Evolutionary conservation across 2,797 vertebrate species (phyloP).

Genomic region (Gila robusta): DNA sequence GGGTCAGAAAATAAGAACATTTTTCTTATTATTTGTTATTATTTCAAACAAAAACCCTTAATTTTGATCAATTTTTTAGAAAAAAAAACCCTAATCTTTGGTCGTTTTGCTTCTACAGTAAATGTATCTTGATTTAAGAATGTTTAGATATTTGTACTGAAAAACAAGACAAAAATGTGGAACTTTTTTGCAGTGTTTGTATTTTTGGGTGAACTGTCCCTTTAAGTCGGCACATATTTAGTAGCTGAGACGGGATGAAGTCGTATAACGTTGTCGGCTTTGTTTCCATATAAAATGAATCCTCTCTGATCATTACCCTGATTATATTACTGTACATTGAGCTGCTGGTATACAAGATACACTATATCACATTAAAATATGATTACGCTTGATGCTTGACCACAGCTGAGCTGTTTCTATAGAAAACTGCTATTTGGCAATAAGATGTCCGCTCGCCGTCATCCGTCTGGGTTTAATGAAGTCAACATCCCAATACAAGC

Average conservation of each 20-base stretch:
- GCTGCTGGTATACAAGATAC: background rate
- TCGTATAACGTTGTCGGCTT: slow-evolving; percentile 60
- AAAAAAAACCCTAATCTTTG: background rate
- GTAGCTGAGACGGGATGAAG: slow-evolving; percentile 23
- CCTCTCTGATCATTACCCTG: slow-evolving; percentile 65
- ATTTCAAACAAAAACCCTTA: background rate
- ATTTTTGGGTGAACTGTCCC: background rate
- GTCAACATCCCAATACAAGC: slow-evolving; percentile 48
- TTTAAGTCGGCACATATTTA: background rate
- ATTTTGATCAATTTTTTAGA: background rate
- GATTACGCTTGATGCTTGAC: background rate
- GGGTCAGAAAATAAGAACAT: background rate
- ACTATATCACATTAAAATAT: background rate
- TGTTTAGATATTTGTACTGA: background rate
- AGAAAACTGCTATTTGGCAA: slow-evolving; percentile 58
- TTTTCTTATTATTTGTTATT: background rate
- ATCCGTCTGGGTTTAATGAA: slow-evolving; percentile 77
- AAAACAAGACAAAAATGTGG: background rate
- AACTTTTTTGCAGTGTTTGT: background rate
- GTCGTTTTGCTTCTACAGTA: background rate
- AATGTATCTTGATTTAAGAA: background rate
- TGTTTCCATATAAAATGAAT: slow-evolving; percentile 68
- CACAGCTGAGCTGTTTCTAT: slow-evolving; percentile 66
- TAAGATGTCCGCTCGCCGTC: slow-evolving; percentile 56
- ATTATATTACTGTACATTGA: slow-evolving; percentile 67